phyloP scores from a whole-genome alignment of 2,113 vertebrate species.

The Brachypteracias leptosomus region DNA sequence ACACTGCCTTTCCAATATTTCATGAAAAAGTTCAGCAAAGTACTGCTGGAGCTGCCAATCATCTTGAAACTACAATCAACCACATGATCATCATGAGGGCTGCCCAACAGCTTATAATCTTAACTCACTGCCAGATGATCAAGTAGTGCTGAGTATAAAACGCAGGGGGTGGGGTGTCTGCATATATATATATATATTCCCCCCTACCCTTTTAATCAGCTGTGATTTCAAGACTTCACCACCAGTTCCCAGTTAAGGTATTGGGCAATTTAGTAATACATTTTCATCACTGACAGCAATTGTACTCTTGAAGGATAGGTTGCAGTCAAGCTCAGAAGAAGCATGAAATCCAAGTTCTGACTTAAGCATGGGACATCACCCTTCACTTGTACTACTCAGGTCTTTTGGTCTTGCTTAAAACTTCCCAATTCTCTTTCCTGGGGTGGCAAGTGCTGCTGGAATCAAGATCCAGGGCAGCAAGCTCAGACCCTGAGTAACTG shows the following conservation, averaged over 20 bases:
- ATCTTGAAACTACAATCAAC: background rate
- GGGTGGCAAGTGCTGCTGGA: background rate
- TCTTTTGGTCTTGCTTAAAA: background rate
- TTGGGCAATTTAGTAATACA: background rate
- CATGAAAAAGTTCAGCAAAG: background rate
- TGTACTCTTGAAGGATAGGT: background rate
- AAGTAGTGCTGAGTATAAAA: background rate
- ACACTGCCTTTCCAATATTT: background rate
- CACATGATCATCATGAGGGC: background rate
- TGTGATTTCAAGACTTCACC: background rate
- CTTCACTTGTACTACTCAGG: background rate
- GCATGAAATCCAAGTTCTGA: background rate
- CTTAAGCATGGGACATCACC: background rate
- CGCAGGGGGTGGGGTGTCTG: background rate
- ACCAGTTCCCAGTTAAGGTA: background rate
- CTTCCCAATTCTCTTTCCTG: background rate
- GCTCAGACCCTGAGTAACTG: background rate
- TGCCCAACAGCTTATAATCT: background rate
- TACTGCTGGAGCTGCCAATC: background rate
- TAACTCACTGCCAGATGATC: background rate
- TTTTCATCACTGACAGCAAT: background rate
- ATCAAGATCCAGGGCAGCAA: background rate
- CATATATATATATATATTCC: too few species aligned
- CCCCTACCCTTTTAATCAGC: background rate
- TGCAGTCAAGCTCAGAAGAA: background rate